A percentile compares a stretch with the other conserved stretches of the same genome.
Conservation (phyloP, 2,797 vertebrate species). For the Nothura maculosa region DNA sequence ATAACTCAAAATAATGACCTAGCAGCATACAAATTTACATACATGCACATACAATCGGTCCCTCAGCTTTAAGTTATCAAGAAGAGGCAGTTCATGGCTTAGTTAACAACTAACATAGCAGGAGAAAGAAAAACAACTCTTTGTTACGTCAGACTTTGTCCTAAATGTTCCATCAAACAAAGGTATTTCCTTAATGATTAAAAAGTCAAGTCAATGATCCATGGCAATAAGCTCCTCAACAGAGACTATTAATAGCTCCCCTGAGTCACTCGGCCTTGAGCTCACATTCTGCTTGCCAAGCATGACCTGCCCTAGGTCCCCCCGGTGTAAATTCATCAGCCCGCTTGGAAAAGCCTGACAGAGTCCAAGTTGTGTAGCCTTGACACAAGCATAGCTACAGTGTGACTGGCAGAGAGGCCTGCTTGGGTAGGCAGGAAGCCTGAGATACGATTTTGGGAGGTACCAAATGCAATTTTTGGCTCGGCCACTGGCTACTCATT, state of each 20-base stretch:
- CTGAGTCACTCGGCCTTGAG: neutral
- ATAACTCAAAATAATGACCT: neutral
- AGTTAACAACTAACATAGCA: neutral
- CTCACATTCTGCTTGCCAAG: neutral
- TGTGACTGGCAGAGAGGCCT: fast-evolving
- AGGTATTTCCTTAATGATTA: conserved; percentile 67
- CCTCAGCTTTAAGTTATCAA: conserved; percentile 18
- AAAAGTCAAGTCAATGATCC: conserved; percentile 60
- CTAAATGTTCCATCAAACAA: conserved; percentile 24
- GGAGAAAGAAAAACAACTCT: conserved; percentile 1
- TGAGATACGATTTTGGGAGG: neutral
- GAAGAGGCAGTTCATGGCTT: neutral
- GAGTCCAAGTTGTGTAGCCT: neutral
- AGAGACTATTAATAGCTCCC: conserved; percentile 34
- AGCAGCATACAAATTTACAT: neutral
- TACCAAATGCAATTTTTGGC: neutral
- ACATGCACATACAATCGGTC: conserved; percentile 3
- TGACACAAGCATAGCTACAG: neutral
- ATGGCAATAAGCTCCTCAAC: conserved; percentile 12
- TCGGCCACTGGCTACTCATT: fast-evolving
- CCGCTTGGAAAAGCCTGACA: neutral
- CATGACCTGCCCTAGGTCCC: neutral
- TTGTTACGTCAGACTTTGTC: conserved; percentile 21
- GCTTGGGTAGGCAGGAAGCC: neutral
- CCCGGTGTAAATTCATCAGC: neutral